A percentile compares a stretch with the other conserved stretches of the same genome.
Conservation (phyloP, 1,140 invertebrate species). For the Phthorimaea operculella region DNA sequence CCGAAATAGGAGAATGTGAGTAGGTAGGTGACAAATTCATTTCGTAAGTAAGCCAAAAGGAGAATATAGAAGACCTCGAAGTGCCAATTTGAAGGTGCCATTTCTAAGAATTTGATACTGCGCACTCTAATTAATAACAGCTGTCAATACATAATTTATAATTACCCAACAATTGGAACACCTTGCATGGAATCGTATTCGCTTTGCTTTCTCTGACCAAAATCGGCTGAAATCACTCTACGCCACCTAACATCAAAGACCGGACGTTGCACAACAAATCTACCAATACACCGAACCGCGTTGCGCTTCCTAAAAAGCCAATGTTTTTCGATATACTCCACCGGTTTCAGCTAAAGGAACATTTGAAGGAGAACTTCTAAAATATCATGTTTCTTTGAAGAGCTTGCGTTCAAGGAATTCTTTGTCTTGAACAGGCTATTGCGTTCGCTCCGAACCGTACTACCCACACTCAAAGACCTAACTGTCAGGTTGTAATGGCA, state of each 20-base stretch:
- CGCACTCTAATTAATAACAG: not conserved
- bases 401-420: not conserved
- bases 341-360: too few relatives aligned
- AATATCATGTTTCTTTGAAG: constrained; percentile 1
- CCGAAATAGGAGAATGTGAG: too few relatives aligned
- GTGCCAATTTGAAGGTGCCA: too few relatives aligned
- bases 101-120: too few relatives aligned
- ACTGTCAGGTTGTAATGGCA: too few relatives aligned
- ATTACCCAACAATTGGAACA: not conserved
- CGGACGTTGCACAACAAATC: not conserved
- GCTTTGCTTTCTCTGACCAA: not conserved
- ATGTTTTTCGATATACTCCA: not conserved
- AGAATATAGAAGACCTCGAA: too few relatives aligned
- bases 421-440: not conserved
- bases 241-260: not conserved
- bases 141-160: not conserved
- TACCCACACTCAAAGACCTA: not conserved
- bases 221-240: not conserved
- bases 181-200: not conserved
- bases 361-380: not conserved
- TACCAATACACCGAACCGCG: not conserved
- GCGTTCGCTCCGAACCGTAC: not conserved
- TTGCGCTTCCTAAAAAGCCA: not conserved
- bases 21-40: too few relatives aligned
- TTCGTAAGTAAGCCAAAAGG: too few relatives aligned